phyloP scores from a whole-genome alignment of 2,113 vertebrate species.

The Oreotragus oreotragus region DNA sequence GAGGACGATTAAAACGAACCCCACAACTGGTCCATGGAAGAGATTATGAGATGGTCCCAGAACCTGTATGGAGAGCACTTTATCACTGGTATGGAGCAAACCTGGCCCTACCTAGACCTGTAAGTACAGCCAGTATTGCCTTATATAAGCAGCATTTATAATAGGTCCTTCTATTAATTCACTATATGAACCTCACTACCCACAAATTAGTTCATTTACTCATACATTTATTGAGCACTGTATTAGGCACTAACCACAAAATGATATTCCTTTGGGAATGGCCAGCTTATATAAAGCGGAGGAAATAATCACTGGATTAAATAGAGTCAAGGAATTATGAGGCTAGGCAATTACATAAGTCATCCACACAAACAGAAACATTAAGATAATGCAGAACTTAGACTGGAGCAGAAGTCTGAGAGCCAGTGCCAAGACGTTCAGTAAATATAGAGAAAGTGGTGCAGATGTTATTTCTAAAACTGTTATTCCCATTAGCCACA shows the following conservation, averaged over 20 bases:
- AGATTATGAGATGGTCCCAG: conserved; percentile 95
- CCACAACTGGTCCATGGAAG: conserved; percentile 84
- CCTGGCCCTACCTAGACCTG: conserved; percentile 93
- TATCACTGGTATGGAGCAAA: conserved; percentile 99
- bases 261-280: background rate
- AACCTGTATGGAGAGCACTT: conserved; percentile 97
- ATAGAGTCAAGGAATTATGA: conserved; percentile 3
- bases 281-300: background rate
- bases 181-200: background rate
- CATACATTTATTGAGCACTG: background rate
- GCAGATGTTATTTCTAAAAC: background rate
- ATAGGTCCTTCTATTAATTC: background rate
- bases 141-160: background rate
- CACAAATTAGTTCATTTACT: background rate
- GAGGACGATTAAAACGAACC: conserved; percentile 90
- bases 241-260: background rate
- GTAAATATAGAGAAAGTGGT: background rate
- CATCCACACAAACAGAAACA: background rate
- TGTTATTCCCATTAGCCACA: background rate
- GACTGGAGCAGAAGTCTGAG: background rate
- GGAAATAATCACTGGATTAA: background rate
- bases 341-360: background rate
- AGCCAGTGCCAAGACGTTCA: background rate
- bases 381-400: background rate
- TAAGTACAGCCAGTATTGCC: conserved; percentile 79